Evolutionary conservation across 2,888 invertebrate species (phyloP).

Genomic region (Xestia c-nigrum): DNA sequence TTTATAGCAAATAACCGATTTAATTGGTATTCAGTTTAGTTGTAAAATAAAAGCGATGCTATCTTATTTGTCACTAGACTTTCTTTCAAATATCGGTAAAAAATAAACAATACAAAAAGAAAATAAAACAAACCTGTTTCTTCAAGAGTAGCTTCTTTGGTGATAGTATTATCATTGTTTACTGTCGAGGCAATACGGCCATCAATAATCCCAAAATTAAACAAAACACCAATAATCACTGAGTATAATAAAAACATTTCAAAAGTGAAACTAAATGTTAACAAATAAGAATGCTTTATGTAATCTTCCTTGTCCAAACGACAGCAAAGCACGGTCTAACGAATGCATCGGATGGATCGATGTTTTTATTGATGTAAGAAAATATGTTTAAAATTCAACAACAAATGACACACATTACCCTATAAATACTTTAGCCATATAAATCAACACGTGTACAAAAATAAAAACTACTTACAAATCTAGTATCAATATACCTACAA

Average conservation of each 20-base stretch:
- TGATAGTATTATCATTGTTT: slow-evolving; percentile 21
- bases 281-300: slow-evolving; percentile 39
- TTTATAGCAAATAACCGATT: too few species aligned
- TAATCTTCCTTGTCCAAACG: slow-evolving; percentile 35
- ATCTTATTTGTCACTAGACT: background rate
- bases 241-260: slow-evolving; percentile 29
- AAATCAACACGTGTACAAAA: slow-evolving; percentile 28
- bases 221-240: slow-evolving; percentile 21
- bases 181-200: background rate
- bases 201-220: slow-evolving; percentile 7
- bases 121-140: slow-evolving; percentile 38
- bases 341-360: background rate
- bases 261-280: slow-evolving; percentile 15
- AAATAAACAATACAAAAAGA: background rate
- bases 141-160: background rate
- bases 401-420: slow-evolving; percentile 28
- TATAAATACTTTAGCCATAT: background rate
- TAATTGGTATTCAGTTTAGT: too few species aligned
- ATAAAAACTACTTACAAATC: slow-evolving; percentile 2
- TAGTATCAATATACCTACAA: slow-evolving; percentile 13
- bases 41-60: background rate
- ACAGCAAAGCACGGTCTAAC: slow-evolving; percentile 43
- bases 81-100: background rate
- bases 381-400: slow-evolving; percentile 48
- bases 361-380: slow-evolving; percentile 46